Conservation (phyloP, 2,797 vertebrate species). For the Gymnoscopelus microlampas region DNA sequence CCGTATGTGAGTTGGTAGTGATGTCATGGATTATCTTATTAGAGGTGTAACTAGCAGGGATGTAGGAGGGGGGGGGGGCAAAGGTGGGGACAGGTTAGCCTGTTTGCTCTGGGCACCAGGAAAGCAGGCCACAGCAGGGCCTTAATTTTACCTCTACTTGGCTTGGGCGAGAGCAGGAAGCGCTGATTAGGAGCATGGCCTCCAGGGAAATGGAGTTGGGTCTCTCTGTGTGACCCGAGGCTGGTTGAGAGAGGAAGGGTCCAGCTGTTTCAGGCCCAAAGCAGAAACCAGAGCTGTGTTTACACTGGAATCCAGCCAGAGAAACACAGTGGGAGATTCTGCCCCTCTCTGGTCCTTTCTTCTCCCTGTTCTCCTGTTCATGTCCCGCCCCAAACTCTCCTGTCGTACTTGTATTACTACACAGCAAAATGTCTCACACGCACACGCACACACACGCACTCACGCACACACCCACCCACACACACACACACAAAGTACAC, state of each 20-base stretch:
- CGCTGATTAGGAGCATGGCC: constrained; percentile 66
- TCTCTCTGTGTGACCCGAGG: constrained; percentile 58
- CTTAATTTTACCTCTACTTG: constrained; percentile 58
- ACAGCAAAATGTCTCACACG: neutral
- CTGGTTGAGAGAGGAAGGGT: constrained; percentile 62
- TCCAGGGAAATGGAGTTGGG: constrained; percentile 68
- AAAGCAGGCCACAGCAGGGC: constrained; percentile 1
- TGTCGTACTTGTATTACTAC: neutral
- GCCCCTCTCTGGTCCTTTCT: constrained; percentile 21
- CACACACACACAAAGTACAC: too few relatives aligned
- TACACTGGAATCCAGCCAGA: constrained; percentile 66
- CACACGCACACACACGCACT: neutral
- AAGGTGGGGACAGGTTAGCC: constrained; percentile 31
- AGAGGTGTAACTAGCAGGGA: constrained; percentile 14
- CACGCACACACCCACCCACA: neutral
- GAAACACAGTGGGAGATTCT: constrained; percentile 53
- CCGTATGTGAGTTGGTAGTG: too few relatives aligned
- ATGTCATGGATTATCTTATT: constrained; percentile 51
- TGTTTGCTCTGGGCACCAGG: constrained; percentile 18
- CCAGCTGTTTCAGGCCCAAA: constrained; percentile 61
- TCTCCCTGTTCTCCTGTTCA: neutral
- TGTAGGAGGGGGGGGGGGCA: constrained; percentile 21
- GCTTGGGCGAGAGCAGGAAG: constrained; percentile 65
- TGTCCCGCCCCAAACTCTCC: neutral
- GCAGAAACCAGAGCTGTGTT: constrained; percentile 77